Base-by-base conservation (phyloP, 2,888 invertebrate genomes). In the Resseliella maxima region DNA sequence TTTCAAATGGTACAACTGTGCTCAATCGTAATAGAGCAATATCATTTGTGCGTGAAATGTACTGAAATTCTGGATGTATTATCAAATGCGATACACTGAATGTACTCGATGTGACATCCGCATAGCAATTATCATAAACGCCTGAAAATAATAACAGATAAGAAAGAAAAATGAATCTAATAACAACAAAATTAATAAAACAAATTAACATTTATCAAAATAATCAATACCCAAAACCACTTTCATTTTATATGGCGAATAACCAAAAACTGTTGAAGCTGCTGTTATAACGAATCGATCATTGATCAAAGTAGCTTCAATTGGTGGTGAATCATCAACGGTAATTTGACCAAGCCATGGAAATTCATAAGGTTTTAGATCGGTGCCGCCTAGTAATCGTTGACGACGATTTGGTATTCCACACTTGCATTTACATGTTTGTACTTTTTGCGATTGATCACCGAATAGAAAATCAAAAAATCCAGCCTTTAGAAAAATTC, bases 261-360 rank as follows among this genome's bases (percentile, higher is more conserved):
- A 93, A 93, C 92, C 92, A 86, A 92, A 88, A 2, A 94, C 88
- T 87, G 90, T 91, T 50, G 92, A 92, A 0, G 93, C 93, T 8
- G 93, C 91, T 21, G 93, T 93, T 45, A 94, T 87, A 8, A 94
- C 90, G 88, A 93, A 93, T 88, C 91, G 91, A 89, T 93, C 92
- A 87, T 93, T 93, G 88, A 94, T 92, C 86, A 94, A 88, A 31
- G 92, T 91, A 8, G 92, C 91, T 35, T 92, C 89, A 0, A 91
- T 92, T 36, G 93, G 89, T 93, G 93, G 93, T 0, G 93, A 93
- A 89, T 81, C 85, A 36, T 86, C 21, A 41, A 86, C 35, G 12
- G 24, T 10, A 50, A 86, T 46, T 24, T 54, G 35, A 15, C n/a
- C 85, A 21, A 86, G 24, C 86, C 86, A 86, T 36, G 86, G 86